Percentiles rank a stretch among this genome's conserved stretches.
phyloP scores from a whole-genome alignment of 2,797 vertebrate genomes.

The Nothura maculosa region DNA sequence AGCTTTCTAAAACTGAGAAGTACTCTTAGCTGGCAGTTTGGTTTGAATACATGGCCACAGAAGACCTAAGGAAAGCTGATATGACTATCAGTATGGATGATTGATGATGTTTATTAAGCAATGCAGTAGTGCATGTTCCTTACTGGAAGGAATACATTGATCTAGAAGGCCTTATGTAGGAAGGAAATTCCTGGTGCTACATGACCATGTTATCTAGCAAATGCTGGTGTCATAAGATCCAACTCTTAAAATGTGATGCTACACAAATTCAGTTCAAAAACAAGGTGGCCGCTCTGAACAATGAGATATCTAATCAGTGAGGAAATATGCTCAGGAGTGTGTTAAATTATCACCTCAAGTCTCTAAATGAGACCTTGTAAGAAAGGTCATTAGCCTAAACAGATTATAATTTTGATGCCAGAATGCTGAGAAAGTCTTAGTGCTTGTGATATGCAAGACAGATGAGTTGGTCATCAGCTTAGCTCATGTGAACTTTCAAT shows the following conservation, averaged over 20 bases:
- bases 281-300: neutral
- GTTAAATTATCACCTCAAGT: fast-evolving
- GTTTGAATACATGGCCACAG: neutral
- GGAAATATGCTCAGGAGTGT: neutral
- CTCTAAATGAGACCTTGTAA: neutral
- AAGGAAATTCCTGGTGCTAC: neutral
- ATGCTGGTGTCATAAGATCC: neutral
- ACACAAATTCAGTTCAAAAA: neutral
- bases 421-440: neutral
- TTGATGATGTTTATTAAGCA: neutral
- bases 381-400: neutral
- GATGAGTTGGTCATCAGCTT: neutral
- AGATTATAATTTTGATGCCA: neutral
- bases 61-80: neutral
- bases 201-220: neutral
- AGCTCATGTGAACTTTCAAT: neutral
- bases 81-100: neutral
- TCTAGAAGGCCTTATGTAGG: neutral
- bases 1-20: neutral
- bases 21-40: neutral
- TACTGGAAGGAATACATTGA: neutral
- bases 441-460: neutral
- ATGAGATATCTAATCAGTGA: neutral
- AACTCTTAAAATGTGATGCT: neutral
- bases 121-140: neutral